Evolutionary conservation across 2,888 invertebrate species (phyloP).

Genomic region (Apoda limacodes): DNA sequence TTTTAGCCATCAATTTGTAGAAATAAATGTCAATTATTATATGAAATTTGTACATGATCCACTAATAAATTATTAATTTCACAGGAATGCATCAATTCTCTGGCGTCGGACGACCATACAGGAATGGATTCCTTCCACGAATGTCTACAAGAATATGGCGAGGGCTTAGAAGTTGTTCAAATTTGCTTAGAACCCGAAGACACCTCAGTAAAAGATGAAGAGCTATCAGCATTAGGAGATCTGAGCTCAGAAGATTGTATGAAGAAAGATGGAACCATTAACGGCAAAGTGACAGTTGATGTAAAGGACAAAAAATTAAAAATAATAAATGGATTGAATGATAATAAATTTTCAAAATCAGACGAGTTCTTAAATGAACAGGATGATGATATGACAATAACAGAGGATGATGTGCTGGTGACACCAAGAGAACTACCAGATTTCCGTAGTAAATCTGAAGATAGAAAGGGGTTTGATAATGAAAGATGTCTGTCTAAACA

Average conservation of each 20-base stretch:
- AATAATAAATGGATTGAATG: slow-evolving; percentile 36
- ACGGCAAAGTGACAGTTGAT: slow-evolving; percentile 24
- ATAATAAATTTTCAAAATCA: slow-evolving; percentile 49
- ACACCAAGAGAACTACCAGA: slow-evolving; percentile 48
- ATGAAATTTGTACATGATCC: too few species aligned
- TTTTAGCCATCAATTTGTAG: too few species aligned
- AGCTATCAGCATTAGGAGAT: slow-evolving; percentile 54
- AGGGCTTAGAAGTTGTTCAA: slow-evolving; percentile 72
- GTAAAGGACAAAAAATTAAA: slow-evolving; percentile 23
- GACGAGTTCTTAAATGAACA: slow-evolving; percentile 54
- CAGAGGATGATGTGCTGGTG: slow-evolving; percentile 52
- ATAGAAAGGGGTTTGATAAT: slow-evolving; percentile 29
- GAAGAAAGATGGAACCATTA: slow-evolving; percentile 26
- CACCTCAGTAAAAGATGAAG: slow-evolving; percentile 63
- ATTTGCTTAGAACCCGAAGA: slow-evolving; percentile 73
- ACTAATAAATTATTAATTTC: slow-evolving; percentile 21
- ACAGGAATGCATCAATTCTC: slow-evolving; percentile 66
- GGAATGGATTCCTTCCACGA: slow-evolving; percentile 75
- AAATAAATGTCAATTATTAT: too few species aligned
- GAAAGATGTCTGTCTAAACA: slow-evolving; percentile 50
- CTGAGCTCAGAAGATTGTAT: slow-evolving; percentile 54
- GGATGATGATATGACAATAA: slow-evolving; percentile 63
- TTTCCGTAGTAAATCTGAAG: slow-evolving; percentile 41
- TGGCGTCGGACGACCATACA: slow-evolving; percentile 72
- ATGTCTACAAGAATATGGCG: slow-evolving; percentile 74